Percentiles rank a stretch among this genome's conserved stretches.
Conservation (phyloP, 1,140 invertebrate species). For the Oryzaephilus surinamensis region DNA sequence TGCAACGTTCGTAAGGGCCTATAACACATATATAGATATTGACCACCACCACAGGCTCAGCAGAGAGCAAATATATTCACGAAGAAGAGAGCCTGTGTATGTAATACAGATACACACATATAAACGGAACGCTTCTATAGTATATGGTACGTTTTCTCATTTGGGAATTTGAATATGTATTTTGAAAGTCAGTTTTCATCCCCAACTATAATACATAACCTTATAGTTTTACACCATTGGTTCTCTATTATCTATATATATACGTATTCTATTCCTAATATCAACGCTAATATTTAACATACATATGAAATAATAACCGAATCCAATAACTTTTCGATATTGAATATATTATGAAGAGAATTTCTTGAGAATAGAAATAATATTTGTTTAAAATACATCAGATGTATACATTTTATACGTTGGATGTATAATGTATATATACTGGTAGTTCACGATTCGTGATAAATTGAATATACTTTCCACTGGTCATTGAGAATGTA, state of each 20-base stretch:
- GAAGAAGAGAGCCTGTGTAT: no score
- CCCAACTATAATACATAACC: conserved; percentile 20
- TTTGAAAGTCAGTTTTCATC: conserved; percentile 26
- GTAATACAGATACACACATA: no score
- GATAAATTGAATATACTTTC: conserved; percentile 2
- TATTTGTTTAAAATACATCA: not conserved
- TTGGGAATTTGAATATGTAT: conserved; percentile 34
- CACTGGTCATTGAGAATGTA: conserved; percentile 4
- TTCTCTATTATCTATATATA: conserved; percentile 20
- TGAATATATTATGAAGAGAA: not conserved
- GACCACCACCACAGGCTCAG: conserved; percentile 18
- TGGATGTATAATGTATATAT: no score
- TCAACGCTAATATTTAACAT: conserved; percentile 7
- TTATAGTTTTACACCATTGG: conserved; percentile 25
- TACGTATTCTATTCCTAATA: conserved; percentile 1
- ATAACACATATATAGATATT: no score
- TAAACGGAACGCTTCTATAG: no score
- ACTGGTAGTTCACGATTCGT: not conserved
- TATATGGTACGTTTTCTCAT: conserved; percentile 26
- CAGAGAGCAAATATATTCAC: conserved; percentile 31
- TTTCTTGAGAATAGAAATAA: not conserved
- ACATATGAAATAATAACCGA: conserved; percentile 1
- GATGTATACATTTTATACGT: not conserved
- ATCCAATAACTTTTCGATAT: not conserved
- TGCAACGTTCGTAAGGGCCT: conserved; percentile 27